phyloP scores from a whole-genome alignment of 2,797 vertebrate species.

The Silurus lanzhouensis region DNA sequence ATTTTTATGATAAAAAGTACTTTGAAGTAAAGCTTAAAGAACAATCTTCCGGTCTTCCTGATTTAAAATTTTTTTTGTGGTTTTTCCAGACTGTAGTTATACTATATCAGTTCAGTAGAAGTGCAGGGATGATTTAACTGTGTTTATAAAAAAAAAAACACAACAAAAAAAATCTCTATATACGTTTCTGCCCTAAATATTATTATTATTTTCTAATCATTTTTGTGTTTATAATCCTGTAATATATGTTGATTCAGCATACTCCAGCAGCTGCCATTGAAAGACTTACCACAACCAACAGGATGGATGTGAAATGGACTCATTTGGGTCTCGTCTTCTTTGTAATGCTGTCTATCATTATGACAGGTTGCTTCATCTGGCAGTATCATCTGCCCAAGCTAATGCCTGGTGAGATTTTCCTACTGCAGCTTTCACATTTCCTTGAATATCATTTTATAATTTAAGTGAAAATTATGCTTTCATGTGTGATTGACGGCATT shows the following conservation, averaged over 20 bases:
- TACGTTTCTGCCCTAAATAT: not conserved
- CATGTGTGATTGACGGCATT: not conserved
- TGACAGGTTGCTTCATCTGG: slow-evolving; percentile 94
- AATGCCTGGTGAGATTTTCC: slow-evolving; percentile 61
- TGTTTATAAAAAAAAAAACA: not conserved
- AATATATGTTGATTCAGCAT: slow-evolving; percentile 59
- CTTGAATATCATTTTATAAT: not conserved
- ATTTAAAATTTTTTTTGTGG: not conserved
- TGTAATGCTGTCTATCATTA: slow-evolving; percentile 81
- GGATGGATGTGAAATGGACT: slow-evolving; percentile 82
- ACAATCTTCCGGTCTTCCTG: not conserved
- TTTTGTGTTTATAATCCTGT: not conserved
- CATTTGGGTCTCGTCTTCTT: slow-evolving; percentile 80
- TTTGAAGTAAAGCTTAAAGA: not conserved
- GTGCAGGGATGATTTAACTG: too few relatives aligned
- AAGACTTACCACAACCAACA: slow-evolving; percentile 64
- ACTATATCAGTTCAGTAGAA: not conserved
- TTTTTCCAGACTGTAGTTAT: not conserved
- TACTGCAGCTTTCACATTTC: not conserved
- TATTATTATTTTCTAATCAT: not conserved
- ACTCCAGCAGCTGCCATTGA: slow-evolving; percentile 62
- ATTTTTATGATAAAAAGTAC: not conserved
- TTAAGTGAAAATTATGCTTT: not conserved
- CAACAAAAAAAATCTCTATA: not conserved
- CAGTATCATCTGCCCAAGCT: slow-evolving; percentile 88